A percentile compares a stretch with the other conserved stretches of the same genome.
Evolutionary conservation across 2,113 vertebrate species (phyloP).

Genomic region (Balaeniceps rex): DNA sequence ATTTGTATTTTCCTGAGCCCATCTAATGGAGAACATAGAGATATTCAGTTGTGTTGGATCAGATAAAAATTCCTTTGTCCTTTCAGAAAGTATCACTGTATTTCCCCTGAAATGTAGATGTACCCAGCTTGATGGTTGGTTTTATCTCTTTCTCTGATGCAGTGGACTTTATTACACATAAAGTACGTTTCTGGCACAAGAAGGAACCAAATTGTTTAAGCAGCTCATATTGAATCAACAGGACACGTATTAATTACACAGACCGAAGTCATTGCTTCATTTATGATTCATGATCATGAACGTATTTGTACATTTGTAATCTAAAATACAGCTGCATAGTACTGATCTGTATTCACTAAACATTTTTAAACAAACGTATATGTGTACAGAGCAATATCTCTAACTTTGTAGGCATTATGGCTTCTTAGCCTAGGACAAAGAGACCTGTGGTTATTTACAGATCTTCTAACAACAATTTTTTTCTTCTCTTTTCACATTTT

Average conservation of each 20-base stretch:
- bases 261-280: background rate
- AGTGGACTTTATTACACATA: background rate
- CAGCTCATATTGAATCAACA: background rate
- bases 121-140: background rate
- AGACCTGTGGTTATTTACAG: background rate
- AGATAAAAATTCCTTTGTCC: background rate
- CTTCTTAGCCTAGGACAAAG: background rate
- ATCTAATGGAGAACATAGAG: background rate
- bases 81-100: background rate
- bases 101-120: background rate
- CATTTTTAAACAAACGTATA: background rate
- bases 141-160: background rate
- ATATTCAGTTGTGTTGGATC: background rate
- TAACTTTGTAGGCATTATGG: background rate
- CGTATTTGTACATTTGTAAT: background rate
- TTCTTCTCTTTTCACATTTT: background rate
- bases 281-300: background rate
- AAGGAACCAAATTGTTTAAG: background rate
- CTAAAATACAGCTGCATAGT: background rate
- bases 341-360: background rate
- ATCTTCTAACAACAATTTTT: background rate
- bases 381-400: background rate
- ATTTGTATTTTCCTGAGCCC: background rate
- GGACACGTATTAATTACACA: background rate
- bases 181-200: background rate